Base-by-base conservation (phyloP, 2,888 invertebrate genomes). In the Vanessa cardui region DNA sequence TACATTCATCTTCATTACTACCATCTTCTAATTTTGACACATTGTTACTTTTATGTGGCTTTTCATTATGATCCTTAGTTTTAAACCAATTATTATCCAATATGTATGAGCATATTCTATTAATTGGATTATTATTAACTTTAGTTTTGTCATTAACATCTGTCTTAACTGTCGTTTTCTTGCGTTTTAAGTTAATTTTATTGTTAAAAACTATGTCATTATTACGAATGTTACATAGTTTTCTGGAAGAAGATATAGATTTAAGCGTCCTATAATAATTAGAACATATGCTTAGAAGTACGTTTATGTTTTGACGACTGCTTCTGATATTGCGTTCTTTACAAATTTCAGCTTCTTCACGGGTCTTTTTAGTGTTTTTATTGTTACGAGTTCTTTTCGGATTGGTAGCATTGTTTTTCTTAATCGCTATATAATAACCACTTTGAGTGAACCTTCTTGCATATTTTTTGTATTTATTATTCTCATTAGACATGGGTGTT, bases 121-220 rank as follows among this genome's bases (percentile, higher is more conserved):
- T 80, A 39, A 80, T 81, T 68, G 81, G 78, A 6, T 76, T 73
- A n/a, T 73, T 73, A 21, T 20, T 68, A 39, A 33, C 2, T 8
- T 47, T 9, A 21, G 39, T 12, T 64, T 62, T 6, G 49, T 67
- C 31, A 61, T 61, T 21, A 18, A 62, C 62, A 12, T 59, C 64
- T 7, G 1, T 54, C n/a, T 50, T 46, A 44, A 64, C 60, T 68
- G 62, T 62, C 67, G 86, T 87, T 79, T 84, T 87, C 64, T 82
- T 84, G 6, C 80, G 78, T 73, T 86, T 89, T 62, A 82, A 80
- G 66, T 84, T 82, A 44, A 73, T 77, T 31, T 76, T 79, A 44
- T 56, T 26, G 7, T 26, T 45, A 26, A 39, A 58, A 26, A 44
- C 12, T n/a, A 15, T 46, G 16, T 20, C n/a, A 12, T 49, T 45